Percentiles rank a stretch among this genome's conserved stretches.
phyloP scores from a whole-genome alignment of 2,113 vertebrate genomes.

The Stigmatopora nigra region DNA sequence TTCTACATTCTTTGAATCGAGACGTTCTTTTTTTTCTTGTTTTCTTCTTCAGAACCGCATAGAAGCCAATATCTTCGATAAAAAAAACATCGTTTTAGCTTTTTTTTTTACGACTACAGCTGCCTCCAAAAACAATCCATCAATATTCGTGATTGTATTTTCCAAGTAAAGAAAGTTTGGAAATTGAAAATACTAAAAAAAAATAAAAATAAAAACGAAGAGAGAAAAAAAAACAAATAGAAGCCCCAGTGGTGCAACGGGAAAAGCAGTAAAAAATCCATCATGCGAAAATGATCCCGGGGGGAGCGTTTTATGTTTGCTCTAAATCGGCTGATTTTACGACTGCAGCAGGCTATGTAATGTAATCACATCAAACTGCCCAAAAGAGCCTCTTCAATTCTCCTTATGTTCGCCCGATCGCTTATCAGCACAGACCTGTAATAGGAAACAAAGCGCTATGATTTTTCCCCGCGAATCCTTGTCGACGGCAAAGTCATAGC shows the following conservation, averaged over 20 bases:
- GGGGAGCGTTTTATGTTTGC: constrained; percentile 42
- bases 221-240: neutral
- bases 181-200: constrained; percentile 8
- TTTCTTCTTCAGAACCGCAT: neutral
- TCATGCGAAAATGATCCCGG: constrained; percentile 47
- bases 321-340: constrained; percentile 55
- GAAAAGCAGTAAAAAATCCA: constrained; percentile 15
- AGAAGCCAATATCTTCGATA: neutral
- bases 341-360: constrained; percentile 40
- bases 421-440: constrained; percentile 15
- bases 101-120: neutral
- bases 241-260: neutral
- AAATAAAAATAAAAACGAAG: neutral
- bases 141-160: constrained; percentile 6
- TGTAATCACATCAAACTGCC: constrained; percentile 48
- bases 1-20: neutral
- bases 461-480: constrained; percentile 13
- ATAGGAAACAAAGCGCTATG: constrained; percentile 25
- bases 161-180: constrained; percentile 3
- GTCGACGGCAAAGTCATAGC: neutral
- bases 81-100: neutral
- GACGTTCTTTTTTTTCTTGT: neutral
- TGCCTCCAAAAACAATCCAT: constrained; percentile 2
- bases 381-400: constrained; percentile 39
- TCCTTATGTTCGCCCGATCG: constrained; percentile 39